Evolutionary conservation across 2,888 invertebrate species (phyloP).

Genomic region (Mantis religiosa): DNA sequence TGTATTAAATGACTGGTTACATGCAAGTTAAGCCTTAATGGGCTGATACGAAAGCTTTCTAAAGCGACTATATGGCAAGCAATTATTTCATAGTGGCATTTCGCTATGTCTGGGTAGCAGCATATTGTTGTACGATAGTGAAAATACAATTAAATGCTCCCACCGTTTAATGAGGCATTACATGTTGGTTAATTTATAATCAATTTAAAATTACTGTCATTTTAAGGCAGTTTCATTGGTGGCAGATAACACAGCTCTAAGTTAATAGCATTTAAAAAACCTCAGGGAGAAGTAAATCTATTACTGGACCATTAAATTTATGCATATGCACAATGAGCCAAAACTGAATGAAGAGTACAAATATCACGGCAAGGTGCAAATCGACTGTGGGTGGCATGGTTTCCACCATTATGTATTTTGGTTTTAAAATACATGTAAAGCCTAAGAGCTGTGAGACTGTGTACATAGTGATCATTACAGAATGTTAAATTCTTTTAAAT

Average conservation of each 20-base stretch:
- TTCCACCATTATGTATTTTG: not conserved
- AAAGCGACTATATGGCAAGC: no score
- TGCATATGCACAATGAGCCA: not conserved
- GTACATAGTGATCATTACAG: not conserved
- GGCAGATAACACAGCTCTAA: not conserved
- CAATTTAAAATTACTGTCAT: not conserved
- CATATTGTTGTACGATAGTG: not conserved
- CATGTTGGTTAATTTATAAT: not conserved
- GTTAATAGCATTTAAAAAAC: conserved; percentile 11
- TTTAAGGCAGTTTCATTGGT: not conserved
- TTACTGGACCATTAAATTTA: conserved; percentile 2
- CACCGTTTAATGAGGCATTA: not conserved
- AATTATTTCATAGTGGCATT: conserved; percentile 7
- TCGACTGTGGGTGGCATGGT: not conserved
- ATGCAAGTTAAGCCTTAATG: no score
- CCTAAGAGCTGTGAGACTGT: not conserved
- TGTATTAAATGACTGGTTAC: no score
- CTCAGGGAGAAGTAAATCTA: conserved; percentile 2
- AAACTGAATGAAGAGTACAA: conserved; percentile 7
- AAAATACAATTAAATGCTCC: not conserved
- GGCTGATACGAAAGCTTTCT: no score
- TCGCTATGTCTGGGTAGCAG: not conserved
- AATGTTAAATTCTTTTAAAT: not conserved
- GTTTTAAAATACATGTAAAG: not conserved
- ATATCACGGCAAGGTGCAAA: not conserved